These are phyloP conservation scores for Dryobates pubescens DNA, from an alignment of 2,797 vertebrate genomes.

Conservation along the genomic window DNA sequence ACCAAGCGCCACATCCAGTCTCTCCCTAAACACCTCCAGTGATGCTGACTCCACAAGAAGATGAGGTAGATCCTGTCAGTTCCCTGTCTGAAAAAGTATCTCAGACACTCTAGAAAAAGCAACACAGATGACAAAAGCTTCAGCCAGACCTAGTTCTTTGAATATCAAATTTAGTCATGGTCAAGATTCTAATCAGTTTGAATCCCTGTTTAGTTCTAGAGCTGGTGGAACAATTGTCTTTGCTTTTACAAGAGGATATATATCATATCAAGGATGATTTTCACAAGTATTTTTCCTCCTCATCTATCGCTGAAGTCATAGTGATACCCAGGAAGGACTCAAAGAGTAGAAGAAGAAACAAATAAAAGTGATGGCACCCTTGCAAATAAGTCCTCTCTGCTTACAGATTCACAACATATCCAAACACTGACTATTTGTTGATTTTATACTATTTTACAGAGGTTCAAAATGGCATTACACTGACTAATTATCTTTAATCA, in stretches of 20 bases:
- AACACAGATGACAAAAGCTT: neutral
- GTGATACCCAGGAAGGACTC: neutral
- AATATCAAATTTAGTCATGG: neutral
- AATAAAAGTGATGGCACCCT: neutral
- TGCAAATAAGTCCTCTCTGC: neutral
- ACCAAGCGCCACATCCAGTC: too few relatives aligned
- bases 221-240: neutral
- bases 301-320: neutral
- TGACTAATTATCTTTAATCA: constrained; percentile 67
- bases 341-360: neutral
- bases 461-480: constrained; percentile 54
- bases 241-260: neutral
- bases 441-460: constrained; percentile 46
- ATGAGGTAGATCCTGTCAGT: neutral
- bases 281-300: neutral
- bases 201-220: neutral
- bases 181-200: neutral
- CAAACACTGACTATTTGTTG: constrained; percentile 54
- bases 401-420: constrained; percentile 36
- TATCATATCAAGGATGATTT: neutral
- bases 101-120: neutral
- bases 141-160: neutral
- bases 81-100: neutral
- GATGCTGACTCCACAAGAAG: neutral
- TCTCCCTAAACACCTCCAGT: too few relatives aligned